Percentiles rank a stretch among this genome's conserved stretches.
These are phyloP conservation scores for Rhinopomastus cyanomelas DNA, from an alignment of 2,113 vertebrate genomes.

Conservation along the genomic window DNA sequence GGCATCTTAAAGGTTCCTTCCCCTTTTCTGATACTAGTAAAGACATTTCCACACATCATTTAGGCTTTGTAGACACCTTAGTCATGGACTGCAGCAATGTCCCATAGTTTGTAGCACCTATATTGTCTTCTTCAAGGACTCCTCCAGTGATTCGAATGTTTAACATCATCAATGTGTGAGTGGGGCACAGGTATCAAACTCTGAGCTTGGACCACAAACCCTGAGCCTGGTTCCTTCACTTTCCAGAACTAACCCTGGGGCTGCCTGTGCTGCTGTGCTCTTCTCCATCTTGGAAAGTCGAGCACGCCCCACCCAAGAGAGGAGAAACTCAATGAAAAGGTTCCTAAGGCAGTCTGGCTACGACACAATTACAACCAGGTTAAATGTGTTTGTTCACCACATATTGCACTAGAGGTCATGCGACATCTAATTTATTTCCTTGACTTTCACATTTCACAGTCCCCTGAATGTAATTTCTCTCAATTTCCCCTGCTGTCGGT, in stretches of 20 bases:
- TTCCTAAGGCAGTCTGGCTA: conserved; percentile 31
- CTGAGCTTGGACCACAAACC: background rate
- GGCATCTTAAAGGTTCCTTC: background rate
- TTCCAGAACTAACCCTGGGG: background rate
- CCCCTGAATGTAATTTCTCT: conserved; percentile 52
- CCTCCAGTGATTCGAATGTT: background rate
- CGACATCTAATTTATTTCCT: conserved; percentile 56
- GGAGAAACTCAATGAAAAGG: conserved; percentile 35
- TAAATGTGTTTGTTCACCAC: conserved; percentile 50
- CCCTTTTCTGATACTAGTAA: background rate
- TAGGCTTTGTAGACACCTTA: background rate
- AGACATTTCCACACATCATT: background rate
- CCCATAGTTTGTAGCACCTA: background rate
- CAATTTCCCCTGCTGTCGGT: conserved; percentile 50
- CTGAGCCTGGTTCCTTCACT: background rate
- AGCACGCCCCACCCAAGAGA: background rate
- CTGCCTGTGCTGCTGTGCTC: background rate
- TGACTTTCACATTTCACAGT: conserved; percentile 59
- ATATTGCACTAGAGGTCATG: conserved; percentile 54
- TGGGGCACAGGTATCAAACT: background rate
- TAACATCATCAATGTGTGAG: background rate
- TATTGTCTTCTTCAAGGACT: background rate
- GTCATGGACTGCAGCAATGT: background rate
- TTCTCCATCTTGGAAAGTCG: background rate
- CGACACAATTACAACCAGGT: conserved; percentile 49